Percentiles rank a stretch among this genome's conserved stretches.
Evolutionary conservation across 2,113 vertebrate species (phyloP).

Genomic region (Pelmatolapia mariae): DNA sequence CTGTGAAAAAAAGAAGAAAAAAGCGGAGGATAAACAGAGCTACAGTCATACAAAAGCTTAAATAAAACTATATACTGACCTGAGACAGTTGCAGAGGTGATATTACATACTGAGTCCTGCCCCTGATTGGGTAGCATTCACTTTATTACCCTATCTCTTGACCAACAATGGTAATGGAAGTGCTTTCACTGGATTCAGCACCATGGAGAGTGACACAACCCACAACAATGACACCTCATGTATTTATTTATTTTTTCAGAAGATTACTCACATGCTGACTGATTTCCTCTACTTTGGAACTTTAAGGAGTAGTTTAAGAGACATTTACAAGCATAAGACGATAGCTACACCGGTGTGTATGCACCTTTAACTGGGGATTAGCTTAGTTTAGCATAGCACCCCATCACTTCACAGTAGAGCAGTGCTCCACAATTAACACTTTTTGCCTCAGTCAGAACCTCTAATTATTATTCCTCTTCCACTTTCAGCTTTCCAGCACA

Average conservation of each 20-base stretch:
- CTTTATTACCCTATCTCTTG: not conserved
- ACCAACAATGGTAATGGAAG: not conserved
- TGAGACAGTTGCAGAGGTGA: not conserved
- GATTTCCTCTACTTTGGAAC: not conserved
- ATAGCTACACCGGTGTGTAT: not conserved
- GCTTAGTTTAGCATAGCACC: not conserved
- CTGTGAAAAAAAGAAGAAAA: not conserved
- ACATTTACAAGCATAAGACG: not conserved
- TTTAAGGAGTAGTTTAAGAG: not conserved
- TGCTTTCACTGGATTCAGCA: slow-evolving; percentile 30
- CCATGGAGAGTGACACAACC: slow-evolving; percentile 43
- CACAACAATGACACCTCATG: not conserved
- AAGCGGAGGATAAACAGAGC: not conserved
- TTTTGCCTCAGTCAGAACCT: not conserved
- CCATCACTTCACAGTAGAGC: not conserved
- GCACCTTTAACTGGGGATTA: not conserved
- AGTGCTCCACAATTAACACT: not conserved
- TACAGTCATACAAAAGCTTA: not conserved
- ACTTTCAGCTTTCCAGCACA: not conserved
- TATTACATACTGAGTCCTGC: not conserved
- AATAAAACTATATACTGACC: not conserved
- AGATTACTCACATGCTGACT: not conserved
- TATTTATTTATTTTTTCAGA: not conserved
- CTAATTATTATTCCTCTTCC: not conserved
- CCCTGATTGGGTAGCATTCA: not conserved